Evolutionary conservation across 2,888 invertebrate species (phyloP).

Genomic region (Macrophya alboannulata): DNA sequence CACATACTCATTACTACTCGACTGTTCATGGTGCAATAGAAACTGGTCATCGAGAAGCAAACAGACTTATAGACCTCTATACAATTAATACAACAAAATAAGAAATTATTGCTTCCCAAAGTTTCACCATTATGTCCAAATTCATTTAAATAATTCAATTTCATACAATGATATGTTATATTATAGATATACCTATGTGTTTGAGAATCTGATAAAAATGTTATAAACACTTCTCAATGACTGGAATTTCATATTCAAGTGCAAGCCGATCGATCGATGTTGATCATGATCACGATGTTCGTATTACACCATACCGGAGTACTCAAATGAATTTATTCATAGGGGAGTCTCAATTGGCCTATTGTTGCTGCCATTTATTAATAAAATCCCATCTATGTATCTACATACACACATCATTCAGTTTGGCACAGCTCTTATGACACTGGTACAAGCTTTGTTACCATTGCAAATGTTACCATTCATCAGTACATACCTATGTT

Average conservation of each 20-base stretch:
- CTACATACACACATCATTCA: neutral
- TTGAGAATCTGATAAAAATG: neutral
- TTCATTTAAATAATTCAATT: neutral
- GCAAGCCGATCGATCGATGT: neutral
- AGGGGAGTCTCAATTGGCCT: conserved; percentile 1
- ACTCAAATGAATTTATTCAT: conserved; percentile 1
- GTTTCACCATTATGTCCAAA: neutral
- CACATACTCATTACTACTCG: conserved; percentile 70
- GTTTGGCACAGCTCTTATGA: neutral
- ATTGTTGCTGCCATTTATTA: neutral
- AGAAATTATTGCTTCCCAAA: neutral
- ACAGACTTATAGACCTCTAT: conserved; percentile 31
- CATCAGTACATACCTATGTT: too few species aligned
- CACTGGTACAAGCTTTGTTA: conserved; percentile 1
- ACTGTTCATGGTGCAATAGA: conserved; percentile 49
- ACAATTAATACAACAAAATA: neutral
- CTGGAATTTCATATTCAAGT: neutral
- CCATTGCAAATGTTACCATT: neutral
- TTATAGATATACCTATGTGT: too few species aligned
- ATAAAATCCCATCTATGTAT: neutral
- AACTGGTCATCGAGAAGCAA: conserved; percentile 41
- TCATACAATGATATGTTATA: neutral
- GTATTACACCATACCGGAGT: neutral
- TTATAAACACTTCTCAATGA: neutral
- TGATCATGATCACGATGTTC: neutral